phyloP scores from a whole-genome alignment of 2,113 vertebrate species.

The Axis porcinus region DNA sequence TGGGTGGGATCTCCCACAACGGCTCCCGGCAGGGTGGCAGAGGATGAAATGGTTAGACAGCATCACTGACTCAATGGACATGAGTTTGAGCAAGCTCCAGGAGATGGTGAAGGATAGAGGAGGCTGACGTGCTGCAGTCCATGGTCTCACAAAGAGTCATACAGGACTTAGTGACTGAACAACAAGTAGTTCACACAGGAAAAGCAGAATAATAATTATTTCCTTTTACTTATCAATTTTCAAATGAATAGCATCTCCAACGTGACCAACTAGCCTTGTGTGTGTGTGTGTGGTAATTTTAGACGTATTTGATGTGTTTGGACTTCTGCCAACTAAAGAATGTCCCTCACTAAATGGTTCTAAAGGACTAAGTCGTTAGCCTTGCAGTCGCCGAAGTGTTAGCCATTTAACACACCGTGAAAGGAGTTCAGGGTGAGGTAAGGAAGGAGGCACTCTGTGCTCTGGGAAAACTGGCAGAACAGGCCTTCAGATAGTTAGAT shows the following conservation, averaged over 20 bases:
- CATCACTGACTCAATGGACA: not conserved
- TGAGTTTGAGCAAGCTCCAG: not conserved
- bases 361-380: not conserved
- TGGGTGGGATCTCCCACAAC: too few relatives aligned
- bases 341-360: not conserved
- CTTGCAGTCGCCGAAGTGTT: not conserved
- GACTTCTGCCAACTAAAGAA: not conserved
- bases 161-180: not conserved
- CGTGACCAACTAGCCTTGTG: not conserved
- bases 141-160: not conserved
- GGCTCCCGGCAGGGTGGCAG: not conserved
- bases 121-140: not conserved
- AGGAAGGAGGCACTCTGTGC: not conserved
- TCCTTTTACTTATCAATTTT: not conserved
- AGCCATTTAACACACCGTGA: not conserved
- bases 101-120: not conserved
- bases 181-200: not conserved
- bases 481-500: not conserved
- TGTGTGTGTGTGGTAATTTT: not conserved
- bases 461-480: not conserved
- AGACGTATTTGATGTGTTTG: not conserved
- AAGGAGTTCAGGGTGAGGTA: not conserved
- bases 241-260: not conserved
- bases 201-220: not conserved
- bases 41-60: not conserved